Percentiles rank a stretch among this genome's conserved stretches.
These are phyloP conservation scores for Poliocrania exsul DNA, from an alignment of 2,797 vertebrate genomes.

Conservation along the genomic window DNA sequence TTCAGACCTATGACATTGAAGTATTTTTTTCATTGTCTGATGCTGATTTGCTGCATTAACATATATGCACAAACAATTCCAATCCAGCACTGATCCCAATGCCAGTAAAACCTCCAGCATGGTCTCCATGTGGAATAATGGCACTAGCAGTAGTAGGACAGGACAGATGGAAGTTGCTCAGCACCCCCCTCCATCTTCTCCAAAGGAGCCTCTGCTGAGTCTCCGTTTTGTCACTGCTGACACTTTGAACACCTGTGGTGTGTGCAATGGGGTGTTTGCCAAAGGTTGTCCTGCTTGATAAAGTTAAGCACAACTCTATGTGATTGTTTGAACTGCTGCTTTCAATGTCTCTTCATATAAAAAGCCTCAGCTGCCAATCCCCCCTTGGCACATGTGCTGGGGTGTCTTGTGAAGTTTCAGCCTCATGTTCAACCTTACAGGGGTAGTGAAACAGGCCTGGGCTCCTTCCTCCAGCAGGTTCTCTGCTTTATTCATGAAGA, in stretches of 20 bases:
- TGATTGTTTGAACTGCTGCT: neutral
- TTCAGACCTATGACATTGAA: neutral
- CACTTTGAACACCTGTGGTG: neutral
- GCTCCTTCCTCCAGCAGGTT: neutral
- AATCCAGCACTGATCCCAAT: rapidly evolving
- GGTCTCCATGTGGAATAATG: neutral
- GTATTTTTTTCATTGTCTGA: neutral
- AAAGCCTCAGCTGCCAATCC: neutral
- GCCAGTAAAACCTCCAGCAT: neutral
- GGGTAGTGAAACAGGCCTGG: neutral
- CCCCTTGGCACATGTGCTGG: rapidly evolving
- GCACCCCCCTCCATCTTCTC: neutral
- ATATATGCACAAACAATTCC: neutral
- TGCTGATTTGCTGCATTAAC: neutral
- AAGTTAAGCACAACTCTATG: neutral
- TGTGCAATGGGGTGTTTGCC: neutral
- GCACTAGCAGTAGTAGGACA: neutral
- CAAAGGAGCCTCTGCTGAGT: neutral
- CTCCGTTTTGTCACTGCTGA: rapidly evolving
- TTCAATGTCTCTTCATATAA: neutral
- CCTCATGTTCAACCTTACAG: neutral
- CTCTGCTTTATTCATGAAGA: neutral
- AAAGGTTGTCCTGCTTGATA: too few relatives aligned
- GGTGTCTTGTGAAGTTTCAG: neutral
- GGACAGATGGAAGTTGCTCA: neutral